Percentiles rank a stretch among this genome's conserved stretches.
phyloP scores from a whole-genome alignment of 1,140 invertebrate genomes.

The Fopius arisanus region DNA sequence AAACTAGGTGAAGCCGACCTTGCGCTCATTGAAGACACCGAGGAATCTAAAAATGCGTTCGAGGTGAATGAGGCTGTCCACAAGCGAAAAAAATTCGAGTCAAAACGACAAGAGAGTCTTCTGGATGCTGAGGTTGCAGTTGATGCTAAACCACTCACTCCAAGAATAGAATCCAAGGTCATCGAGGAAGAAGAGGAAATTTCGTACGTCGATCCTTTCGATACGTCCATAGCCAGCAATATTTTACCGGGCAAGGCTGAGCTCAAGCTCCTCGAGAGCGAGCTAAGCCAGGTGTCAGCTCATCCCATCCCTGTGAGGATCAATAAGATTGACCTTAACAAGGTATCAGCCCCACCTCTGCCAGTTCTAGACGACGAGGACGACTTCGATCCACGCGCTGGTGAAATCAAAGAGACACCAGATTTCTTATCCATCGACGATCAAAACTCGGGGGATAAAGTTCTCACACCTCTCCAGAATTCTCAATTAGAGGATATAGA shows the following conservation, averaged over 20 bases:
- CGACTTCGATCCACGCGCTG: constrained; percentile 55
- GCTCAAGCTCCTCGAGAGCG: constrained; percentile 77
- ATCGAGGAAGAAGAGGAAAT: constrained; percentile 53
- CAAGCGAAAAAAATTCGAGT: constrained; percentile 10
- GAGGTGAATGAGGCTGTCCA: constrained; percentile 27
- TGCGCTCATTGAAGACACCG: constrained; percentile 31
- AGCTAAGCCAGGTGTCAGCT: constrained; percentile 66
- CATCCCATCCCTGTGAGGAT: constrained; percentile 29
- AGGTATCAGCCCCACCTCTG: constrained; percentile 11
- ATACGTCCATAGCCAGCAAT: constrained; percentile 79
- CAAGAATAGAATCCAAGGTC: constrained; percentile 62
- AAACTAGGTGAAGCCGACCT: constrained; percentile 32
- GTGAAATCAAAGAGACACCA: constrained; percentile 41
- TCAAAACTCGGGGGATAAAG: constrained; percentile 52
- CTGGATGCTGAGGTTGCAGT: constrained; percentile 71
- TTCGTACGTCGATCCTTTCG: constrained; percentile 75
- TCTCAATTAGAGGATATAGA: constrained; percentile 63
- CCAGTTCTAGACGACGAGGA: constrained; percentile 44
- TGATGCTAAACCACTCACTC: constrained; percentile 71
- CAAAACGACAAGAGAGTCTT: constrained; percentile 54
- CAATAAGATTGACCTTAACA: constrained; percentile 42
- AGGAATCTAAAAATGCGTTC: constrained; percentile 25
- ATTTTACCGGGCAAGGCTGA: constrained; percentile 80
- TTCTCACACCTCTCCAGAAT: constrained; percentile 59
- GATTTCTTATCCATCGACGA: constrained; percentile 53